Base-by-base conservation (phyloP, 2,797 vertebrate genomes). In the Moxostoma hubbsi region DNA sequence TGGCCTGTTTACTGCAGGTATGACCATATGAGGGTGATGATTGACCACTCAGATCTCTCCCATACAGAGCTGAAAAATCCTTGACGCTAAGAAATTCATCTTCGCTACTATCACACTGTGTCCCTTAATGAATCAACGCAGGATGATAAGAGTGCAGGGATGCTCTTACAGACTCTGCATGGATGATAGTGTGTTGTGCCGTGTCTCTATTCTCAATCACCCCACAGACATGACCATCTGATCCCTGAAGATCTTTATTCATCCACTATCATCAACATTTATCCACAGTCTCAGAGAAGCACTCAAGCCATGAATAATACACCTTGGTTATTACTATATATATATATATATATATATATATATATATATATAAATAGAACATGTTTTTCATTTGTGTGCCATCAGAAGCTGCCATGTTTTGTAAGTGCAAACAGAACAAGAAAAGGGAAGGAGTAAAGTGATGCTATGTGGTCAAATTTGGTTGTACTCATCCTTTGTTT, bases 1-100 rank as follows among this genome's bases (percentile, higher is more conserved):
- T 96, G 15, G 94, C 91, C 47, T 96, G 95, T 88, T 88, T 95
- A 77, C 93, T 99, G 86, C 97, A 99, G 95, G 97, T 99, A 91
- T n/a, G 67, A 11, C 59, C 2, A 6, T n/a, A 8, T 64, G 61
- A 45, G 36, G 12, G 13, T 64, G 18, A 5, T 62, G 12, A 24
- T 43, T 63, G 12, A 7, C 12, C 12, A 46, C 12, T 2, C 16
- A 36, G 36, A 36, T 36, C 36, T 36, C 1, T 36, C 36, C 36
- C 36, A 36, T 36, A 2, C 18, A 24, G 18, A 24, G 18, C 1
- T 24, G 18, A 24, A 24, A 24, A 24, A 24, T 24, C 5, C 12
- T 66, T 24, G 61, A 57, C 50, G 45, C 51, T 13, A 51, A 55
- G 62, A 43, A 75, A 66, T 47, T 66, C 12, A 49, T 59, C 46